Evolutionary conservation across 1,140 invertebrate species (phyloP).

Genomic region (Dendrolimus kikuchii): DNA sequence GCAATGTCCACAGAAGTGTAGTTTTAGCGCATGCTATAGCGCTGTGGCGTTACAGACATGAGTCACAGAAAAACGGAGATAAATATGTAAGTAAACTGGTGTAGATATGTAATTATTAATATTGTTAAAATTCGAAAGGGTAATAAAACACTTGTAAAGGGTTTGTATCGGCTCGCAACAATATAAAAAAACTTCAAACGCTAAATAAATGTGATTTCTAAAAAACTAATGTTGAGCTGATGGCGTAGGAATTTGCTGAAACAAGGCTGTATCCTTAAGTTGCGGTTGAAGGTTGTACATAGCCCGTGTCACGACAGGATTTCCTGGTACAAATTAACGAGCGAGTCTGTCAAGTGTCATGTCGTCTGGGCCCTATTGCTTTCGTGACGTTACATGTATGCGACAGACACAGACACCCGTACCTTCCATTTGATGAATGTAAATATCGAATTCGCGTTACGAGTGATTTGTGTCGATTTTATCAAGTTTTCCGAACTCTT

Average conservation of each 20-base stretch:
- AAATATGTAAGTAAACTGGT: no score
- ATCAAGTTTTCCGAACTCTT: conserved; percentile 1
- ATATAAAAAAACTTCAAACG: no score
- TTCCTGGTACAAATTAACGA: conserved; percentile 58
- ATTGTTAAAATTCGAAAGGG: no score
- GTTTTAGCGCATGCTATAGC: no score
- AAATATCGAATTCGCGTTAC: conserved; percentile 22
- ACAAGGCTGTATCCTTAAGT: conserved; percentile 6
- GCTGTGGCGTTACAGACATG: no score
- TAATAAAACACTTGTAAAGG: no score
- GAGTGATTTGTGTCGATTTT: conserved; percentile 19
- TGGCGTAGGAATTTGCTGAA: not conserved
- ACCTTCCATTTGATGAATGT: conserved; percentile 18
- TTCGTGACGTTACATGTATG: conserved; percentile 30
- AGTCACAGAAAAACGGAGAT: no score
- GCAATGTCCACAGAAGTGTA: no score
- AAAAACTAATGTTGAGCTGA: no score
- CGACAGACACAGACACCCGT: conserved; percentile 19
- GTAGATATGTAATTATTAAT: no score
- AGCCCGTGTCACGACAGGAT: conserved; percentile 21
- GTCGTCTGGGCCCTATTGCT: conserved; percentile 27
- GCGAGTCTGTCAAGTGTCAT: conserved; percentile 57
- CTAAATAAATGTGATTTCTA: no score
- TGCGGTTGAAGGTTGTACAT: conserved; percentile 24
- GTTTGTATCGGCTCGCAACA: no score